Conservation (phyloP, 1,140 invertebrate genomes). For the Cotesia chilonis region DNA sequence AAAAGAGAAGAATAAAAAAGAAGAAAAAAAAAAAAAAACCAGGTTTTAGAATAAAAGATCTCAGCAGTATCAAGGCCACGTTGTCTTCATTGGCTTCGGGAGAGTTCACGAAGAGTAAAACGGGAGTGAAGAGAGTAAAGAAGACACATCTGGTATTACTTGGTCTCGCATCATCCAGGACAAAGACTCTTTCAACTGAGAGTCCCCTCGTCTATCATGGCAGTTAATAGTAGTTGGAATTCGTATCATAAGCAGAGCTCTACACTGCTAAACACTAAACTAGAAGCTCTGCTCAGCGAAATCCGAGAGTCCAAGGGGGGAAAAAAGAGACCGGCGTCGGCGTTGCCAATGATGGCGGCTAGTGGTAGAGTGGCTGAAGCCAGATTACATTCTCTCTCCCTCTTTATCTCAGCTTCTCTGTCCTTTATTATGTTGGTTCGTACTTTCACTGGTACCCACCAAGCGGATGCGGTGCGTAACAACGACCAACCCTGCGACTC, state of each 20-base stretch:
- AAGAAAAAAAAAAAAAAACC: too few species aligned
- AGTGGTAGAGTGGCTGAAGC: constrained; percentile 28
- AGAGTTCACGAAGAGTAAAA: constrained; percentile 6
- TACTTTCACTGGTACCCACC: constrained; percentile 3
- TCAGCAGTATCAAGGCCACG: too few species aligned
- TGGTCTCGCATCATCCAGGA: neutral
- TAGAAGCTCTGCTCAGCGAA: constrained; percentile 13
- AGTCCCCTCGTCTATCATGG: neutral
- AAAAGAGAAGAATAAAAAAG: too few species aligned
- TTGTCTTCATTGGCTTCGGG: too few species aligned
- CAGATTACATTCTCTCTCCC: constrained; percentile 37
- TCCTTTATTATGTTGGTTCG: neutral
- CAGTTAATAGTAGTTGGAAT: too few species aligned
- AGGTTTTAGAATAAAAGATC: too few species aligned
- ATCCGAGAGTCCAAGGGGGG: constrained; percentile 34
- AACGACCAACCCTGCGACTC: constrained; percentile 47
- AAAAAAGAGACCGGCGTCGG: constrained; percentile 28
- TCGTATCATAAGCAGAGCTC: too few species aligned
- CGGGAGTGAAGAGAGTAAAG: constrained; percentile 32
- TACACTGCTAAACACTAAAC: too few species aligned
- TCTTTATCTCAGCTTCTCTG: constrained; percentile 5
- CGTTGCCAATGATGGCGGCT: constrained; percentile 21
- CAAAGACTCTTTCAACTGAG: neutral
- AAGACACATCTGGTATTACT: constrained; percentile 8
- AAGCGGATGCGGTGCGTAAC: constrained; percentile 34